A percentile compares a stretch with the other conserved stretches of the same genome.
phyloP scores from a whole-genome alignment of 2,888 invertebrate species.

The Xestia c-nigrum region DNA sequence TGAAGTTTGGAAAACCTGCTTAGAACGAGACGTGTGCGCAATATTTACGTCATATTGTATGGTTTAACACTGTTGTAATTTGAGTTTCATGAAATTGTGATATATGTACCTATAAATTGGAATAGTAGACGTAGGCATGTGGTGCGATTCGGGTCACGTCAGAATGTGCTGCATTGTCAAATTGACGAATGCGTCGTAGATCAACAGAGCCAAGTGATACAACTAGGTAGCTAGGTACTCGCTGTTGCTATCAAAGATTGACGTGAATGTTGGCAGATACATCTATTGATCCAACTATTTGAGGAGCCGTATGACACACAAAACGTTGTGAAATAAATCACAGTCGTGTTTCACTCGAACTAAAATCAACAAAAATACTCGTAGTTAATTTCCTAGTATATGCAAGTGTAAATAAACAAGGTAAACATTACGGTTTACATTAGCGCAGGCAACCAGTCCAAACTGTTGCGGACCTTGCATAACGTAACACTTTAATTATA shows the following conservation, averaged over 20 bases:
- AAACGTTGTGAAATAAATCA: conserved; percentile 61
- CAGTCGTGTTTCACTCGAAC: conserved; percentile 33
- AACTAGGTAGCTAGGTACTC: conserved; percentile 27
- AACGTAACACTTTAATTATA: conserved; percentile 48
- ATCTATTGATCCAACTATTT: conserved; percentile 60
- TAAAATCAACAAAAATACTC: conserved; percentile 37
- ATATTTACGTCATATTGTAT: conserved; percentile 70
- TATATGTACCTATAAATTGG: conserved; percentile 47
- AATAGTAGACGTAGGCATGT: conserved; percentile 38
- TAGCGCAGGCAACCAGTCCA: conserved; percentile 35
- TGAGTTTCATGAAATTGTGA: conserved; percentile 51
- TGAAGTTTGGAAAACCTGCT: conserved; percentile 72
- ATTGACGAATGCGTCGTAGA: conserved; percentile 59
- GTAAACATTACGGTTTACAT: conserved; percentile 34
- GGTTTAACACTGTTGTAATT: conserved; percentile 67
- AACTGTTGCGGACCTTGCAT: conserved; percentile 35
- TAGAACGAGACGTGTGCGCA: conserved; percentile 70
- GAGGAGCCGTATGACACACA: conserved; percentile 50
- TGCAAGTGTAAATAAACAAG: conserved; percentile 25
- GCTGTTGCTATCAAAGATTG: conserved; percentile 61
- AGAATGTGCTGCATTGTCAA: conserved; percentile 66
- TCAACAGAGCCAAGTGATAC: conserved; percentile 57
- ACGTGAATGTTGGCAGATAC: conserved; percentile 65
- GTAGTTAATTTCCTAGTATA: conserved; percentile 16
- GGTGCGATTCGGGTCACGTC: conserved; percentile 65